Conservation (phyloP, 2,797 vertebrate genomes). For the Hypotaenidia okinawae region DNA sequence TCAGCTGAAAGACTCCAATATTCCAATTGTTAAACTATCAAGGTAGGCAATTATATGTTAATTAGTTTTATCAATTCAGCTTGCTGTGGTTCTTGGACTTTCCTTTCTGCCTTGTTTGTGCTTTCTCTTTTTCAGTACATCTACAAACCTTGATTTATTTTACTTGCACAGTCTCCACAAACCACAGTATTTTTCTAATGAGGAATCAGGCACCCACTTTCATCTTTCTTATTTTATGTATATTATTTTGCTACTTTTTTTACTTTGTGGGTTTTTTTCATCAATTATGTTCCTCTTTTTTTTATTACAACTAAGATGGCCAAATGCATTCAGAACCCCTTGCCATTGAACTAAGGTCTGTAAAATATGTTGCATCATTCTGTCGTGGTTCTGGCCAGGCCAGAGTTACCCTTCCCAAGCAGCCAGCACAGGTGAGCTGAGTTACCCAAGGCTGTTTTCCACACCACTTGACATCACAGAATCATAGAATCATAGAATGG, state of each 20-base stretch:
- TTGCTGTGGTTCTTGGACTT: not conserved
- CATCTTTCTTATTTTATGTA: not conserved
- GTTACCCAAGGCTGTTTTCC: too few species aligned
- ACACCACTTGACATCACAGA: too few species aligned
- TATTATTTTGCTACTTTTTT: not conserved
- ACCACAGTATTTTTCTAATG: not conserved
- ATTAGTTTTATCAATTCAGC: not conserved
- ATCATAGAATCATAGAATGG: too few species aligned
- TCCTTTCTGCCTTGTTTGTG: not conserved
- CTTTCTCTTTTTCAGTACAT: not conserved
- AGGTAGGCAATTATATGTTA: not conserved
- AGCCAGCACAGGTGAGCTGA: too few species aligned
- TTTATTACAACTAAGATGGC: not conserved
- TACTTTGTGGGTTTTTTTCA: not conserved
- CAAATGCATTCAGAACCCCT: not conserved
- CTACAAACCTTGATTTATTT: not conserved
- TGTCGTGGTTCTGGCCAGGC: not conserved
- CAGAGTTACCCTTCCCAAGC: too few species aligned
- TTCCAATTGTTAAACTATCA: not conserved
- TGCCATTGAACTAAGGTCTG: not conserved
- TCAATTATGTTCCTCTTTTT: not conserved
- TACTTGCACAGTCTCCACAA: not conserved
- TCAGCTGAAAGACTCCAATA: not conserved
- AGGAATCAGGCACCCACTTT: not conserved
- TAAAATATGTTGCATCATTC: not conserved